Evolutionary conservation across 2,113 vertebrate genomes (phyloP).

Genomic region (Verasper variegatus): DNA sequence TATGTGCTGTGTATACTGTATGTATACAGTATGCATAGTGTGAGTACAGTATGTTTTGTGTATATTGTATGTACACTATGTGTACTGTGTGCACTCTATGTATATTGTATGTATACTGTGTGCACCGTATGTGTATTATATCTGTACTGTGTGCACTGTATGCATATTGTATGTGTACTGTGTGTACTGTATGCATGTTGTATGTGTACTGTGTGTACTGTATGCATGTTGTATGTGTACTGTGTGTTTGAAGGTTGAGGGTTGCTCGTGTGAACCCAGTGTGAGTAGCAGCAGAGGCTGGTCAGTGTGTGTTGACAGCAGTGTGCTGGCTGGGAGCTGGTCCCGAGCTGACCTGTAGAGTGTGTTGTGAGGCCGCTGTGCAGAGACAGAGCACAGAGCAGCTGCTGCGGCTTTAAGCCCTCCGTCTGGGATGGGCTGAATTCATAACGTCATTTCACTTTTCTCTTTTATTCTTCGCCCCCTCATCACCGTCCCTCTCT

Average conservation of each 20-base stretch:
- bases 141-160: not conserved
- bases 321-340: not conserved
- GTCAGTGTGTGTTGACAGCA: not conserved
- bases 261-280: not conserved
- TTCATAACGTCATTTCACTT: slow-evolving; percentile 86
- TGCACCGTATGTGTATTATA: not conserved
- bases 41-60: not conserved
- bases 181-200: not conserved
- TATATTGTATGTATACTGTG: not conserved
- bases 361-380: not conserved
- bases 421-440: slow-evolving; percentile 82
- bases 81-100: not conserved
- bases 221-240: not conserved
- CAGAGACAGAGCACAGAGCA: slow-evolving; percentile 3
- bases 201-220: not conserved
- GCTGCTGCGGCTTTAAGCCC: slow-evolving; percentile 86
- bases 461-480: slow-evolving; percentile 79
- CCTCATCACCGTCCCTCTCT: slow-evolving; percentile 60
- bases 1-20: not conserved
- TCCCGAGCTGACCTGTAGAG: slow-evolving; percentile 6
- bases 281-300: not conserved
- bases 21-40: no score
- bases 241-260: not conserved
- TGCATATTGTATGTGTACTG: not conserved
- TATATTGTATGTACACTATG: not conserved